A percentile compares a stretch with the other conserved stretches of the same genome.
Evolutionary conservation across 2,888 invertebrate species (phyloP).

Genomic region (Selenia dentaria): DNA sequence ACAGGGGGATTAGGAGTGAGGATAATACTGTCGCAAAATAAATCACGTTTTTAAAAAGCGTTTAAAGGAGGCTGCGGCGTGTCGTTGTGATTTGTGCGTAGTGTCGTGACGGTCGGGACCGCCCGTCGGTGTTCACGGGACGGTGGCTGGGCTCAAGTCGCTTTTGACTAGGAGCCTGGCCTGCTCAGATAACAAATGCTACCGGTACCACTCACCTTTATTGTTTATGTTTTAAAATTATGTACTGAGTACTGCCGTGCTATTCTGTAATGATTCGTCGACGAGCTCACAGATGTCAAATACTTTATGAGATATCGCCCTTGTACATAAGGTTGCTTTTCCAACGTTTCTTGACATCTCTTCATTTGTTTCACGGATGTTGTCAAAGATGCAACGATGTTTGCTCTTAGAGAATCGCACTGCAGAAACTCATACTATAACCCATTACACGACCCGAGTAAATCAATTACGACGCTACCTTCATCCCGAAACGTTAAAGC

Average conservation of each 20-base stretch:
- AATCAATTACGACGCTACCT: conserved; percentile 34
- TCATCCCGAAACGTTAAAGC: conserved; percentile 26
- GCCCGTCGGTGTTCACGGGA: conserved; percentile 26
- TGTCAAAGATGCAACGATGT: no score
- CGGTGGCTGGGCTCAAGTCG: conserved; percentile 15
- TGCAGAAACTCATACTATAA: not conserved
- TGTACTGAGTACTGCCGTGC: no score
- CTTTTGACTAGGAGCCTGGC: conserved; percentile 46
- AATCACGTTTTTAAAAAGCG: conserved; percentile 69
- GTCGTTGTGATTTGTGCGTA: conserved; percentile 61
- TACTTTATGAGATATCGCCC: no score
- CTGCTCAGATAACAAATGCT: conserved; percentile 52
- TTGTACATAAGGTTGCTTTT: no score
- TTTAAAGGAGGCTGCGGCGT: conserved; percentile 60
- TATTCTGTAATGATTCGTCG: no score
- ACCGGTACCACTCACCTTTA: conserved; percentile 9
- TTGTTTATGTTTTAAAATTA: no score
- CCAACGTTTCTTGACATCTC: no score
- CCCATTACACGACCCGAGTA: conserved; percentile 17
- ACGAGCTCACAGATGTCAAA: no score
- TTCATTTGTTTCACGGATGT: no score
- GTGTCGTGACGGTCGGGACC: conserved; percentile 41
- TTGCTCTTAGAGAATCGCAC: no score
- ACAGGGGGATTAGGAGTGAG: conserved; percentile 66
- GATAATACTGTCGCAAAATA: conserved; percentile 68